phyloP scores from a whole-genome alignment of 2,113 vertebrate species.

The Micronycteris hirsuta region DNA sequence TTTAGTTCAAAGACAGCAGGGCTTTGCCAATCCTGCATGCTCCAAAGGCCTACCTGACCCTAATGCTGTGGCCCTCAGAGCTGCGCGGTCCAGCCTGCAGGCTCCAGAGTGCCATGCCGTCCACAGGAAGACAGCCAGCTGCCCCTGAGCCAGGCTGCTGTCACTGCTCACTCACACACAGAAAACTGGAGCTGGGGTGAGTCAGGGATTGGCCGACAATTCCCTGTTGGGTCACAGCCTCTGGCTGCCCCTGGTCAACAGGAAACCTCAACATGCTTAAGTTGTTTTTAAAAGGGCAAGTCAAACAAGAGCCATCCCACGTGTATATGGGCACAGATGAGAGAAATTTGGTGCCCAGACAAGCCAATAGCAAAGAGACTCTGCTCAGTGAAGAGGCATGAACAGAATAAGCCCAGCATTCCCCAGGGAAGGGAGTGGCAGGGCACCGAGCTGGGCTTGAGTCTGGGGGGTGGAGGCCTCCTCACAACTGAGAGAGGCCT shows the following conservation, averaged over 20 bases:
- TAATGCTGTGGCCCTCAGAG: neutral
- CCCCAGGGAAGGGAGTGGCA: neutral
- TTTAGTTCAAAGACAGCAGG: neutral
- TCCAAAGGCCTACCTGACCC: neutral
- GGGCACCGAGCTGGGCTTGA: neutral
- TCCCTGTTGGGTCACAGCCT: slow-evolving; percentile 65
- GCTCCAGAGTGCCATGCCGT: slow-evolving; percentile 1
- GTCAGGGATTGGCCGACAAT: slow-evolving; percentile 62
- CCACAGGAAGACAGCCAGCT: slow-evolving; percentile 35
- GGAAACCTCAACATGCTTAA: slow-evolving; percentile 69
- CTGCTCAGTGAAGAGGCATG: neutral
- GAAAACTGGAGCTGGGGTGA: slow-evolving; percentile 53
- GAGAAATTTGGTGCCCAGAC: slow-evolving; percentile 36
- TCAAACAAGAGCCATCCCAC: slow-evolving; percentile 46
- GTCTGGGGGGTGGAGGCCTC: neutral
- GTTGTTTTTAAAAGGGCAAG: slow-evolving; percentile 69
- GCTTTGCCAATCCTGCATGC: neutral
- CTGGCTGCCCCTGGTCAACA: slow-evolving; percentile 70
- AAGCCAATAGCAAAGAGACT: slow-evolving; percentile 34
- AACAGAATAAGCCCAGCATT: neutral
- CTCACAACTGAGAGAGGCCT: neutral
- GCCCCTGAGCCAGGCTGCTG: slow-evolving; percentile 53
- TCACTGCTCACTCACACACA: slow-evolving; percentile 53
- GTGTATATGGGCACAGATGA: slow-evolving; percentile 32
- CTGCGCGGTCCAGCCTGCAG: neutral